These are phyloP conservation scores for Mizuhopecten yessoensis DNA, from an alignment of 1,140 invertebrate species.

Conservation along the genomic window DNA sequence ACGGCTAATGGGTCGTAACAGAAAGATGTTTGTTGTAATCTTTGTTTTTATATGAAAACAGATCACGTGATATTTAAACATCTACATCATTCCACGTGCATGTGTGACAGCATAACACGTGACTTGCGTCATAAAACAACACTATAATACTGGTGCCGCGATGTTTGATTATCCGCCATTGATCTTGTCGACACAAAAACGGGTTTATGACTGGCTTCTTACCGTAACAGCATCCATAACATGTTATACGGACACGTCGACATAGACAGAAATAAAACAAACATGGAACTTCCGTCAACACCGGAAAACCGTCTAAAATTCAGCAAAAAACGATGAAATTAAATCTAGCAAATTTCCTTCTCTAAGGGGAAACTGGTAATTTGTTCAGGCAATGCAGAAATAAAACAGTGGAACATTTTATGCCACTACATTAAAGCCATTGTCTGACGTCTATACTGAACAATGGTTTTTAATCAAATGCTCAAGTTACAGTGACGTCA, in stretches of 20 bases:
- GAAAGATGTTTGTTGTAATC: no score
- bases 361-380: no score
- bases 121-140: neutral
- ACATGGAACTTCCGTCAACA: no score
- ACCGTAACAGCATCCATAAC: neutral
- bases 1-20: no score
- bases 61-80: neutral
- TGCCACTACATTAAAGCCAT: no score
- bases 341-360: no score
- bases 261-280: neutral
- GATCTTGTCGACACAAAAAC: neutral
- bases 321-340: neutral
- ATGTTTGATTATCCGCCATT: neutral
- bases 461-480: no score
- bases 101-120: neutral
- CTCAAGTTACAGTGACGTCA: no score
- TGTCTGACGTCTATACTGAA: no score
- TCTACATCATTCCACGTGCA: neutral
- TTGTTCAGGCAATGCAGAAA: no score
- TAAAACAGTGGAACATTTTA: no score
- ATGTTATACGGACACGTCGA: neutral
- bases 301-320: neutral
- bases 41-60: no score
- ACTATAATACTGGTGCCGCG: neutral
- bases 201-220: neutral